These are phyloP conservation scores for Gasterosteus nipponicus DNA, from an alignment of 2,113 vertebrate species.

Conservation along the genomic window DNA sequence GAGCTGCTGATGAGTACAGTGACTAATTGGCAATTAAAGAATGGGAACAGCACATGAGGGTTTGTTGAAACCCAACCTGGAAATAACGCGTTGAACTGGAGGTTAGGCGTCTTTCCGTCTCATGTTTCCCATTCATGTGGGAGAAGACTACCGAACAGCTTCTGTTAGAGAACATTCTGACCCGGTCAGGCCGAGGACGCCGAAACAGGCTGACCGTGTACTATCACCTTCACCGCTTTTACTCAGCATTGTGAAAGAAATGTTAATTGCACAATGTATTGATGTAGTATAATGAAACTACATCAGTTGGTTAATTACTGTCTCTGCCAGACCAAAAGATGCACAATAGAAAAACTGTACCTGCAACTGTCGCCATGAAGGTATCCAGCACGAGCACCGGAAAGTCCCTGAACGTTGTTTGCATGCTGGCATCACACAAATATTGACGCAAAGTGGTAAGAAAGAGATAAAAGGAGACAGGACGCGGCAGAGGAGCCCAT, in stretches of 20 bases:
- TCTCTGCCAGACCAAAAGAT: background rate
- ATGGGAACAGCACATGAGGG: constrained; percentile 6
- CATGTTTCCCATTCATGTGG: no score
- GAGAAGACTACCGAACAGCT: no score
- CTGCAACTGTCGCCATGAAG: background rate
- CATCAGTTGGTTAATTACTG: background rate
- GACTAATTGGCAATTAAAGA: constrained; percentile 27
- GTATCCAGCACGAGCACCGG: background rate
- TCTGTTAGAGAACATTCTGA: no score
- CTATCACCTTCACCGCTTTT: background rate
- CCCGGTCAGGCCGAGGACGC: background rate
- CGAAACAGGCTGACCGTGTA: background rate
- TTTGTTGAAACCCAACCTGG: constrained; percentile 7
- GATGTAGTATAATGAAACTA: background rate
- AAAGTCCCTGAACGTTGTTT: background rate
- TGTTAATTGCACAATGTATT: background rate
- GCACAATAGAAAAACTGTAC: background rate
- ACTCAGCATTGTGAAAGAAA: background rate
- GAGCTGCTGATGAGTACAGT: background rate
- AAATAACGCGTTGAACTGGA: background rate
- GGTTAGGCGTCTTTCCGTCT: background rate
- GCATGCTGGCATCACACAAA: background rate
- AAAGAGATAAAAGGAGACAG: background rate
- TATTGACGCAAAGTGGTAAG: background rate
- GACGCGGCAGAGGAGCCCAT: background rate